Evolutionary conservation across 2,888 invertebrate species (phyloP).

Genomic region (Eupithecia pulchellata): DNA sequence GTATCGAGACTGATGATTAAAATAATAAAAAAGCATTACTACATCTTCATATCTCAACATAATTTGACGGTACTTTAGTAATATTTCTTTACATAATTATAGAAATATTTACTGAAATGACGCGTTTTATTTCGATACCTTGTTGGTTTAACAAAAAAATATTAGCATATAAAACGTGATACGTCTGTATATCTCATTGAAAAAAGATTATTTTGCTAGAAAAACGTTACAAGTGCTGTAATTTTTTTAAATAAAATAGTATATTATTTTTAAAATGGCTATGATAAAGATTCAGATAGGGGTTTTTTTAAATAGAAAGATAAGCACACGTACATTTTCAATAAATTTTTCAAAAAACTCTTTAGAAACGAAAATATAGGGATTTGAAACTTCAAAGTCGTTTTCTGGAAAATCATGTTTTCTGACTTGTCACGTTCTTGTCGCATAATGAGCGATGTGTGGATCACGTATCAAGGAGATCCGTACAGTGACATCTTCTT

Average conservation of each 20-base stretch:
- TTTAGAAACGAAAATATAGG: not conserved
- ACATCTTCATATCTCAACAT: too few species aligned
- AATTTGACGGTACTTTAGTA: too few species aligned
- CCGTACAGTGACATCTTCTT: too few species aligned
- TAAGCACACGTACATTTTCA: not conserved
- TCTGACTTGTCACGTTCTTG: conserved; percentile 16
- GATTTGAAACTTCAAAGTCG: conserved; percentile 3
- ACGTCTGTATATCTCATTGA: not conserved
- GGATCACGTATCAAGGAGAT: too few species aligned
- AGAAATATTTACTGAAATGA: not conserved
- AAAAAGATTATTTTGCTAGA: not conserved
- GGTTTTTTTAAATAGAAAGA: not conserved
- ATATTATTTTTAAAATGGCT: conserved; percentile 5
- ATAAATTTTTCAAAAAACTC: not conserved
- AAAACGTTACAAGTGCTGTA: not conserved
- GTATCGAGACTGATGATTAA: too few species aligned
- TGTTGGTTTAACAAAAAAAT: not conserved
- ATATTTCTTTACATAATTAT: not conserved
- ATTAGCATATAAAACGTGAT: conserved; percentile 11
- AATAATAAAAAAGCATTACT: too few species aligned
- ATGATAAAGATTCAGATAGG: not conserved
- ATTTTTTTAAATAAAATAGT: not conserved
- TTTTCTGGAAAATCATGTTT: not conserved
- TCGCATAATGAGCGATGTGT: conserved; percentile 2
- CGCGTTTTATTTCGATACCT: not conserved